Base-by-base conservation (phyloP, 2,113 vertebrate species). In the Eurystomus gularis region DNA sequence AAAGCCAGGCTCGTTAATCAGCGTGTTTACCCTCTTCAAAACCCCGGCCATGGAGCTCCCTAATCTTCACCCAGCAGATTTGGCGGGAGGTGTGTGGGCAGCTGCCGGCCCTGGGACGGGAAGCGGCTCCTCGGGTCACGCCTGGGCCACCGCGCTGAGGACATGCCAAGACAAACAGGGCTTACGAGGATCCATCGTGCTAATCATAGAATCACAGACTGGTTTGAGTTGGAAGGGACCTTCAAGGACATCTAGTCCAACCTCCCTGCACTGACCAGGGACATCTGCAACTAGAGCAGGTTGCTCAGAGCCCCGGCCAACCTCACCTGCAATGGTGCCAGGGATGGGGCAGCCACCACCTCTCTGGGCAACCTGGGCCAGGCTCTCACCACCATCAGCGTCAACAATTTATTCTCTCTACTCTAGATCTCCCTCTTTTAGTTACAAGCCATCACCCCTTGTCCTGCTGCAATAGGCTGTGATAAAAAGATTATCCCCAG, bases 1-100 rank as follows among this genome's bases (percentile, higher is more conserved):
- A 92, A 96, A 95, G 88, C 89, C 92, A 68, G 87, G 92, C 90
- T 94, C 49, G 42, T 95, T 96, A 52, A 86, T 94, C 93, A 69
- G 91, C 35, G 11, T 94, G 77, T 80, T 97, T 86, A 76, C 92
- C 77, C 90, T 95, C 93, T 93, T 82, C 94, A 90, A 75, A 87
- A 31, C 87, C 82, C 71, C 16, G 73, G 64, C 90, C 42, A 31
- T 71, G 77, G n/a, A 51, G 90, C 48, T 96, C 95, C 86, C 51
- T 84, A 76, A 93, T 95, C 97, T 92, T 66, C 79, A 64, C 82
- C 51, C 54, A 62, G 82, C 75, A 76, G 85, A 82, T 90, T 65
- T 77, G 95, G 31, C 52, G 19, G 76, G 83, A 94, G 71, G 72
- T 17, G 70, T 37, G 17, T 25, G 44, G 76, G 66, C 62, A 65